Percentiles rank a stretch among this genome's conserved stretches.
Conservation (phyloP, 2,888 invertebrate genomes). For the Campopleginae sp. region DNA sequence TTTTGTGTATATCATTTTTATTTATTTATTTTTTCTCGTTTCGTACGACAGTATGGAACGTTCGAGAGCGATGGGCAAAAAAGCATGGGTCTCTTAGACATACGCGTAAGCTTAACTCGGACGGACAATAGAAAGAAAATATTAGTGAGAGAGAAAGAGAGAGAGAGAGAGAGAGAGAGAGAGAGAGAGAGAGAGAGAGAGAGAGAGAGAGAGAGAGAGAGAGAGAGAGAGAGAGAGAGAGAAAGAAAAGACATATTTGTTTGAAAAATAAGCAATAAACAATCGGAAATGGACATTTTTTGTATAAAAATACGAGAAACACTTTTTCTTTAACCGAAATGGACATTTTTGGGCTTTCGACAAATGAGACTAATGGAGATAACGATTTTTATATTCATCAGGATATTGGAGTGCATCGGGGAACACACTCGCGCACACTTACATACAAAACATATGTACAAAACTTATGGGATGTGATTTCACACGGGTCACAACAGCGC, state of each 20-base stretch:
- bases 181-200: slow-evolving; percentile 49
- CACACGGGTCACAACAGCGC: slow-evolving; percentile 95
- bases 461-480: slow-evolving; percentile 85
- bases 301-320: not conserved
- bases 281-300: slow-evolving; percentile 1
- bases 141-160: slow-evolving; percentile 68
- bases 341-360: slow-evolving; percentile 12
- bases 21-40: slow-evolving; percentile 33
- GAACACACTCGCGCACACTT: slow-evolving; percentile 84
- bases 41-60: slow-evolving; percentile 11
- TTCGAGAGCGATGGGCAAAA: slow-evolving; percentile 63
- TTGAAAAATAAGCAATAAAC: not conserved
- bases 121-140: slow-evolving; percentile 76
- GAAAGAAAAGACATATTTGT: not conserved
- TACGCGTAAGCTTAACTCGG: slow-evolving; percentile 82
- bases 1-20: slow-evolving; percentile 13
- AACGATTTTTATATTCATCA: slow-evolving; percentile 66
- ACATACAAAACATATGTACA: slow-evolving; percentile 84
- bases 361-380: slow-evolving; percentile 23
- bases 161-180: slow-evolving; percentile 59
- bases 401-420: slow-evolving; percentile 76
- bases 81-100: slow-evolving; percentile 66
- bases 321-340: not conserved
- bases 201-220: slow-evolving; percentile 34
- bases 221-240: slow-evolving; percentile 6